Base-by-base conservation (phyloP, 2,113 vertebrate genomes). In the Neofelis nebulosa region DNA sequence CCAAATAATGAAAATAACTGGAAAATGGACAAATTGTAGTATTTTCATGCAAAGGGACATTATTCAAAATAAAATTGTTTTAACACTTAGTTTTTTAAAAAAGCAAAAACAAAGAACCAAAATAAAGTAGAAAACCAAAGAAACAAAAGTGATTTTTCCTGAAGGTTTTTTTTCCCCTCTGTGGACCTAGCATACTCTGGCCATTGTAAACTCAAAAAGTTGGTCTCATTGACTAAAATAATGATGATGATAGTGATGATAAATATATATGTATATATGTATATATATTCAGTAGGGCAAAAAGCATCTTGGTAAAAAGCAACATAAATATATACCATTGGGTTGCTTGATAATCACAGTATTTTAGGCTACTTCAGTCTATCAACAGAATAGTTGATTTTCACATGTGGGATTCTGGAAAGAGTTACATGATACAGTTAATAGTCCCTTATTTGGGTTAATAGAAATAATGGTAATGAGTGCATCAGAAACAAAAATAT, bases 141-240 rank as follows among this genome's bases (percentile, higher is more conserved):
- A 61, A 93, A 87, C 29, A 9, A 61, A 89, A 91, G 45, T 71
- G 11, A n/a, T 63, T 71, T 79, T 94, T 92, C 88, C 31, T 81
- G 98, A 95, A 98, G 98, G 98, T 95, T 98, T 93, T 96, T 96
- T 99, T 99, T 99, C 97, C 3, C 21, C 96, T 98, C 98, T 98
- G 85, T 86, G 61, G 85, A 50, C 55, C 87, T 97, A 92, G n/a
- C 57, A 89, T 92, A 90, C 97, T 97, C 52, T 92, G 91, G 82
- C 97, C 96, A 98, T n/a, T 87, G 55, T 90, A 27, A 95, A 96
- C 73, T 95, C 98, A 91, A 98, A 94, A 98, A 98, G 98, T 98
- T 96, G 97, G 80, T 98, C 98, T 98, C 98, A 95, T 97, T 92
- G 97, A 97, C 96, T 90, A 94, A 98, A 94, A 98, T 98, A 98